Conservation (phyloP, 2,888 invertebrate species). For the Nymphalis polychloros region DNA sequence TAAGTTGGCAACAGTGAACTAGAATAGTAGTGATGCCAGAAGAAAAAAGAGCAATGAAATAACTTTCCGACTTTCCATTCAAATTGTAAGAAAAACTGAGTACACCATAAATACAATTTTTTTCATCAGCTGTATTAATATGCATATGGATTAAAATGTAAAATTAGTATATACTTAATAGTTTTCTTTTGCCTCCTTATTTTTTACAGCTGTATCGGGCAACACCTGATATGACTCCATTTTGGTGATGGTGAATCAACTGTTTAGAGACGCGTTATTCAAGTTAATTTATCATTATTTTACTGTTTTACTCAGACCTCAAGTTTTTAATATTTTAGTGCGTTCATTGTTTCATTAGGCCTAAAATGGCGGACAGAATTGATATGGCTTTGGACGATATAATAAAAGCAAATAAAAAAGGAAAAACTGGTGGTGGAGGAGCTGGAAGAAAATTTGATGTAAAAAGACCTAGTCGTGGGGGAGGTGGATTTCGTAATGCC, state of each 20-base stretch:
- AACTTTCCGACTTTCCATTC: no score
- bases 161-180: no score
- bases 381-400: constrained; percentile 99
- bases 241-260: not conserved
- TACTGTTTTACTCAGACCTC: not conserved
- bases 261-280: not conserved
- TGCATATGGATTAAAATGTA: no score
- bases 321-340: constrained; percentile 15
- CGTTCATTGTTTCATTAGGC: constrained; percentile 18
- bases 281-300: not conserved
- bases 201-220: no score
- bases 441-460: constrained; percentile 76
- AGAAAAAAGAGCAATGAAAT: no score
- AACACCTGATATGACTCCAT: no score
- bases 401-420: constrained; percentile 91
- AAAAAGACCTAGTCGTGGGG: constrained; percentile 69
- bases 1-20: no score
- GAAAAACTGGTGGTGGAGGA: constrained; percentile 83
- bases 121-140: no score
- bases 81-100: no score
- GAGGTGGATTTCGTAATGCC: constrained; percentile 74
- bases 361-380: constrained; percentile 94
- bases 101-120: no score
- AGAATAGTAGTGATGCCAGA: no score
- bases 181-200: no score